Percentiles rank a stretch among this genome's conserved stretches.
Conservation (phyloP, 2,113 vertebrate species). For the Istiophorus platypterus region DNA sequence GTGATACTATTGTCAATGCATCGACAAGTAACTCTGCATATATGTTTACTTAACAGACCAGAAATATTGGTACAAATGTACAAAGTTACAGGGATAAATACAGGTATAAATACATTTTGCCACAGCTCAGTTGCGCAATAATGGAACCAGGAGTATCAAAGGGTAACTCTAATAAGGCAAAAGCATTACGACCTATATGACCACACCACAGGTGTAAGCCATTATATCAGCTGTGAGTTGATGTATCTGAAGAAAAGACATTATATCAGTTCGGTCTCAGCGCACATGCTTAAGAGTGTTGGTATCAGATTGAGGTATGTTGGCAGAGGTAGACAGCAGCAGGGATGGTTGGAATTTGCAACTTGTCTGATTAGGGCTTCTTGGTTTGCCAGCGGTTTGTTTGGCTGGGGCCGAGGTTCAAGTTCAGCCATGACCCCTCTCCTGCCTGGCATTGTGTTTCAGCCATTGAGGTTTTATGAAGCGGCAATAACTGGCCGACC, state of each 20-base stretch:
- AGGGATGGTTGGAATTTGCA: slow-evolving; percentile 39
- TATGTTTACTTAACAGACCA: background rate
- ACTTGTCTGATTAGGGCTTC: slow-evolving; percentile 41
- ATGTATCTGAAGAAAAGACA: background rate
- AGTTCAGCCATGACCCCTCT: slow-evolving; percentile 81
- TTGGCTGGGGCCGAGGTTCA: slow-evolving; percentile 75
- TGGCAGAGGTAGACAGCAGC: slow-evolving; percentile 23
- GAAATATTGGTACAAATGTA: background rate
- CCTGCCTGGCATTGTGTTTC: slow-evolving; percentile 75
- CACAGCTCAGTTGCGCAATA: background rate
- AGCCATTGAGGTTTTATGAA: slow-evolving; percentile 82
- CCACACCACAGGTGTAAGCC: background rate
- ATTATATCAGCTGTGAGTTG: background rate
- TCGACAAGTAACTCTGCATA: background rate
- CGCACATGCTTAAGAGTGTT: background rate
- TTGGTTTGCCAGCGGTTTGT: slow-evolving; percentile 51
- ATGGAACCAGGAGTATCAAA: background rate
- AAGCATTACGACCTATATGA: background rate
- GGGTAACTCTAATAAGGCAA: background rate
- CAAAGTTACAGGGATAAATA: background rate
- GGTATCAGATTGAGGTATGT: slow-evolving; percentile 18
- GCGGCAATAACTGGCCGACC: slow-evolving; percentile 81
- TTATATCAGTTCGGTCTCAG: background rate
- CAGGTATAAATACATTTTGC: background rate
- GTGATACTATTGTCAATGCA: background rate